Percentiles rank a stretch among this genome's conserved stretches.
Evolutionary conservation across 2,888 invertebrate genomes (phyloP).

Genomic region (Dorcus parallelipipedus): DNA sequence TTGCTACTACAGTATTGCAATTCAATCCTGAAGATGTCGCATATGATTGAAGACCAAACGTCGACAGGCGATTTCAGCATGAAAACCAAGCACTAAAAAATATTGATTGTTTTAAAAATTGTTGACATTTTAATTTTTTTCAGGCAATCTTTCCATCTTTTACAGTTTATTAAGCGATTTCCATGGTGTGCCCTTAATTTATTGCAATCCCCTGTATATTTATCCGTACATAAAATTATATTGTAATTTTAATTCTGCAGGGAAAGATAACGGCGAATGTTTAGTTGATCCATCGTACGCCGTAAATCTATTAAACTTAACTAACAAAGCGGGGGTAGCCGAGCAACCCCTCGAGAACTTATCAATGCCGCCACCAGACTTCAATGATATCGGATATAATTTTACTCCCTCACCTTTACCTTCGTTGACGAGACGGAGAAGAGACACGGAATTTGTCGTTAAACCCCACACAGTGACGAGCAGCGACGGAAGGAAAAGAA

Average conservation of each 20-base stretch:
- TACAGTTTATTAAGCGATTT: too few species aligned
- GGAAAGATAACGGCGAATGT: slow-evolving; percentile 16
- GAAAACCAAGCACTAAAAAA: too few species aligned
- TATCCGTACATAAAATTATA: too few species aligned
- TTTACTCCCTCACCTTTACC: slow-evolving; percentile 5
- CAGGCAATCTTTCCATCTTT: too few species aligned
- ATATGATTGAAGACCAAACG: too few species aligned
- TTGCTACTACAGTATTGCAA: too few species aligned
- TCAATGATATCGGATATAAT: slow-evolving; percentile 12
- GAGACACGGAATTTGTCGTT: slow-evolving; percentile 54
- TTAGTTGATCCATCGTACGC: slow-evolving; percentile 16
- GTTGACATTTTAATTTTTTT: too few species aligned
- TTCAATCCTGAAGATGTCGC: too few species aligned
- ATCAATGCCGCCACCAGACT: slow-evolving; percentile 49
- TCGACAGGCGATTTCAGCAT: too few species aligned
- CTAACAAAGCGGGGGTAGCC: slow-evolving; percentile 34
- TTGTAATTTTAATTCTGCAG: slow-evolving; percentile 9
- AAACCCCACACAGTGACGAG: slow-evolving; percentile 66
- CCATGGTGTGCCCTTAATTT: too few species aligned
- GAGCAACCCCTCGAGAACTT: slow-evolving; percentile 55
- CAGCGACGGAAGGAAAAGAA: slow-evolving; percentile 66
- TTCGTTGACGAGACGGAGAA: slow-evolving; percentile 9
- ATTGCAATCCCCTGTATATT: too few species aligned
- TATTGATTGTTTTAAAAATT: too few species aligned
- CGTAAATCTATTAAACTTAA: slow-evolving; percentile 27